Base-by-base conservation (phyloP, 2,113 vertebrate genomes). In the Porphyrio hochstetteri region DNA sequence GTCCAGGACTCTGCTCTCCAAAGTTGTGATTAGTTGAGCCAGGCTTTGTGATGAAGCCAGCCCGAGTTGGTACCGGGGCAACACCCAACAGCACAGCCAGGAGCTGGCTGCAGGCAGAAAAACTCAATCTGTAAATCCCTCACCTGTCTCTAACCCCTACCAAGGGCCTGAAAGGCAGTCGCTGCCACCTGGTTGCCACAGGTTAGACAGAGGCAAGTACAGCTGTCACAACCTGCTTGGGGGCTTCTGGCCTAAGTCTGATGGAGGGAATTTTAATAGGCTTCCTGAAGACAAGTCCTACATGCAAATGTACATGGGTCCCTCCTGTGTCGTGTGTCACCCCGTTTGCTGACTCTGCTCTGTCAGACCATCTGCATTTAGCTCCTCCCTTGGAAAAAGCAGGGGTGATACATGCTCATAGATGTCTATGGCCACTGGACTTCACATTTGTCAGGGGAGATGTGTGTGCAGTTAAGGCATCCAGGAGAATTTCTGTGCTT, bases 241-340 rank as follows among this genome's bases (percentile, higher is more conserved):
- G 42, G 31, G 78, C 3, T 1, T 68, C 70, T 84, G 55, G 44
- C 33, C n/a, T 21, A 9, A 13, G 35, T 36, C 31, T n/a, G 27
- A 80, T 6, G 16, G 29, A 61, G 33, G 33, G 50, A 81, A 48
- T 55, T 81, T 83, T 78, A 77, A 55, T 5, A 68, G 50, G 10
- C 19, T 74, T 83, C 35, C 25, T 64, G 52, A 81, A 88, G 76
- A 61, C 36, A 83, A 86, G 81, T 56, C n/a, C 60, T 25, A 15
- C 28, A 16, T 7, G 9, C 17, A 88, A 92, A 93, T 46, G 21
- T 35, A 36, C 10, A 10, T 1, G 4, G 28, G 35, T 53, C n/a
- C 38, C 33, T 90, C 15, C 33, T 4, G 2, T 56, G 16, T 33
- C 2, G 0, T 33, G 25, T 2, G 7, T 29, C 46, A 11, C 28